Conservation (phyloP, 1,140 invertebrate species). For the Halyomorpha halys region DNA sequence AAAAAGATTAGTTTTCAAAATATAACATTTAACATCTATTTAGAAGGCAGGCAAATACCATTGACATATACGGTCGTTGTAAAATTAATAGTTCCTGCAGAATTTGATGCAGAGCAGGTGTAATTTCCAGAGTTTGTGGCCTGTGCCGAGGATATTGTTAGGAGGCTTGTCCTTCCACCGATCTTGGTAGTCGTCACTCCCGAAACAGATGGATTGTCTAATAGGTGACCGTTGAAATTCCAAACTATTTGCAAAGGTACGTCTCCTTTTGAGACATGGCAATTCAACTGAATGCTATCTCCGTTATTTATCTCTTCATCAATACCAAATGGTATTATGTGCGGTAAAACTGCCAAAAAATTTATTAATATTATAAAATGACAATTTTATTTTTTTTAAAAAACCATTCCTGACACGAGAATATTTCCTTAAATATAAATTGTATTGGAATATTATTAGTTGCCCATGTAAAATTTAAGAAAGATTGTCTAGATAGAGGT, state of each 20-base stretch:
- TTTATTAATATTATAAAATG: conserved; percentile 27
- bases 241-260: conserved; percentile 51
- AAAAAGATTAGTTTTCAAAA: background rate
- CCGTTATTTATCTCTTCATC: conserved; percentile 37
- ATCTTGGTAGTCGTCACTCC: conserved; percentile 46
- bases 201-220: conserved; percentile 32
- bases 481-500: no score
- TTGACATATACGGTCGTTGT: conserved; percentile 30
- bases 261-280: conserved; percentile 52
- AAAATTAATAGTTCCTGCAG: conserved; percentile 50
- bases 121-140: conserved; percentile 55
- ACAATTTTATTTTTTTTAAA: conserved; percentile 21
- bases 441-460: no score
- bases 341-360: conserved; percentile 42
- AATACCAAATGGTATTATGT: conserved; percentile 50
- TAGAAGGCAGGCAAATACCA: conserved; percentile 25
- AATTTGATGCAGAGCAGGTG: conserved; percentile 64
- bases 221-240: conserved; percentile 41
- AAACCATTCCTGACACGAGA: background rate
- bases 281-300: conserved; percentile 38
- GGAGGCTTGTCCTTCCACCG: conserved; percentile 46
- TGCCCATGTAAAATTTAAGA: no score
- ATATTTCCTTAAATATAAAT: no score
- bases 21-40: conserved; percentile 1
- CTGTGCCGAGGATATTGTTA: conserved; percentile 59